A percentile compares a stretch with the other conserved stretches of the same genome.
Evolutionary conservation across 2,113 vertebrate species (phyloP).

Genomic region (Eubucco bourcierii): DNA sequence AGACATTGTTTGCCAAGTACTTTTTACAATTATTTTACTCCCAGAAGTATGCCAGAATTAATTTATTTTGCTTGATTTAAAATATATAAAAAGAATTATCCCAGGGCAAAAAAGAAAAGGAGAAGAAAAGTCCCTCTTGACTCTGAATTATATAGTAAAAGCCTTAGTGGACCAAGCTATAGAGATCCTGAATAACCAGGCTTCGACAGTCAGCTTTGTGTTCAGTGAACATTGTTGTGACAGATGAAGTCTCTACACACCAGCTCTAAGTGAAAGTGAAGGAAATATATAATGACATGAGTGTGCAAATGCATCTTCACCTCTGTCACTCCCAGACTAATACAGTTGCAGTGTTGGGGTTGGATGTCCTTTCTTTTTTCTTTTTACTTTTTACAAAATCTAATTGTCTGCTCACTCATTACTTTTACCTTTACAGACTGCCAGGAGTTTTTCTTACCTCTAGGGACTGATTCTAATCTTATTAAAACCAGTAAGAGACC

Average conservation of each 20-base stretch:
- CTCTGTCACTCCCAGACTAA: background rate
- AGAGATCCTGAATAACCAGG: background rate
- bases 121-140: background rate
- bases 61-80: background rate
- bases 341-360: background rate
- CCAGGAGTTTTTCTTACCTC: background rate
- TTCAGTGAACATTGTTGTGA: background rate
- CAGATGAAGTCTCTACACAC: background rate
- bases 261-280: background rate
- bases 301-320: background rate
- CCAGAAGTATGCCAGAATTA: conserved; percentile 34
- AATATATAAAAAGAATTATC: background rate
- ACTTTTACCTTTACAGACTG: background rate
- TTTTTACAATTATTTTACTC: conserved; percentile 41
- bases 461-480: background rate
- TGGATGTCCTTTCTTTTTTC: background rate
- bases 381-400: background rate
- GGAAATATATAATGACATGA: background rate
- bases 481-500: background rate
- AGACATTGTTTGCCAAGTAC: conserved; percentile 44
- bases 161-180: background rate
- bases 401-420: background rate
- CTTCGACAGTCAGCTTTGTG: background rate
- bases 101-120: background rate
- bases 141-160: background rate